Conservation (phyloP, 2,888 invertebrate species). For the Diplazon laetatorius region DNA sequence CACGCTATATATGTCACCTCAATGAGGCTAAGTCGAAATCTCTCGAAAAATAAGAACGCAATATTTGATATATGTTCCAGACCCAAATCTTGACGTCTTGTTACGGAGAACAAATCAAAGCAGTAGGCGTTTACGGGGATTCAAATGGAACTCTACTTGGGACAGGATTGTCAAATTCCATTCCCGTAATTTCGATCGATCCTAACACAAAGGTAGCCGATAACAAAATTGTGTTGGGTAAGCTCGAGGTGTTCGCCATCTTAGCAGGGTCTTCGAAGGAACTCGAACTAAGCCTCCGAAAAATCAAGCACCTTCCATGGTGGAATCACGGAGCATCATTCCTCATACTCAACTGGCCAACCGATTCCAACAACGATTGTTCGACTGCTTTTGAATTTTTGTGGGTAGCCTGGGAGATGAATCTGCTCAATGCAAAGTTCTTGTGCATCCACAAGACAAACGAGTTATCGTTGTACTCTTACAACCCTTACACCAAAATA, state of each 20-base stretch:
- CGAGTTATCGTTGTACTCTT: slow-evolving; percentile 55
- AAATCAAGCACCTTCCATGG: slow-evolving; percentile 50
- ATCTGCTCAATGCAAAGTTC: slow-evolving; percentile 14
- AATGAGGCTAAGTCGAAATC: too few relatives aligned
- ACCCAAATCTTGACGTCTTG: background rate
- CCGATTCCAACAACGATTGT: slow-evolving; percentile 40
- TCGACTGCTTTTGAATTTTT: slow-evolving; percentile 53
- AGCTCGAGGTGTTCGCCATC: background rate
- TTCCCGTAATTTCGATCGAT: background rate
- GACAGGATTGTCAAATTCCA: too few relatives aligned
- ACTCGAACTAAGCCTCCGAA: background rate
- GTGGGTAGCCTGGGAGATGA: slow-evolving; percentile 34
- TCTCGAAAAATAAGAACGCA: too few relatives aligned
- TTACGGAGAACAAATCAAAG: background rate
- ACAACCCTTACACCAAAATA: slow-evolving; percentile 61
- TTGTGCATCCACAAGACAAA: slow-evolving; percentile 49
- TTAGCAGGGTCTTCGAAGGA: background rate
- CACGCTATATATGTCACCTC: too few relatives aligned
- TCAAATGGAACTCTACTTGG: background rate
- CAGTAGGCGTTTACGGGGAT: background rate
- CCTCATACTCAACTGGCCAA: slow-evolving; percentile 44
- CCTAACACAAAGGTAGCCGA: too few relatives aligned
- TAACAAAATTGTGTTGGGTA: too few relatives aligned
- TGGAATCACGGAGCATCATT: slow-evolving; percentile 65
- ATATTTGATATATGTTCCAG: background rate